phyloP scores from a whole-genome alignment of 2,888 invertebrate species.

The Hydroisotoma schaefferi region DNA sequence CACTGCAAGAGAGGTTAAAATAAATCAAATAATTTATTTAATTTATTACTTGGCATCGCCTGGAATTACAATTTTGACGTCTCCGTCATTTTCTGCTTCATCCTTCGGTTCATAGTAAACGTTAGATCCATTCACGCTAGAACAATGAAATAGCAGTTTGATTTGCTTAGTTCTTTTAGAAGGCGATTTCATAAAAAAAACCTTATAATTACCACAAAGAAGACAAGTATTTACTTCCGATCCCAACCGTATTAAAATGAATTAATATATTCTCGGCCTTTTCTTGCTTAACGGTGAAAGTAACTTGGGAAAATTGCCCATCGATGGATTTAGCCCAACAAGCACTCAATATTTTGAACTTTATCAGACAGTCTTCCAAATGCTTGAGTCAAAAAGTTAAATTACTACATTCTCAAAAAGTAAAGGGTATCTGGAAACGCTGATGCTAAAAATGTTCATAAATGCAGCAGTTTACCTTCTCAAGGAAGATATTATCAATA shows the following conservation, averaged over 20 bases:
- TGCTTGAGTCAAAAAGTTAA: constrained; percentile 19
- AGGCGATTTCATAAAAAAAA: neutral
- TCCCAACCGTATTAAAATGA: constrained; percentile 32
- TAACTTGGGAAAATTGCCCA: constrained; percentile 28
- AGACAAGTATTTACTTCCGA: constrained; percentile 41
- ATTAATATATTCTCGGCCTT: constrained; percentile 33
- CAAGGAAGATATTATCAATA: constrained; percentile 24
- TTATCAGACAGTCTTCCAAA: constrained; percentile 34
- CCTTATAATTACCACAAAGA: constrained; percentile 29
- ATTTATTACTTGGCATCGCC: no score
- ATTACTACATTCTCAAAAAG: neutral
- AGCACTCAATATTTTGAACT: constrained; percentile 25
- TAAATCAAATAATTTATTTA: no score
- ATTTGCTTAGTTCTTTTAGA: neutral
- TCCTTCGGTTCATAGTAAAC: constrained; percentile 25
- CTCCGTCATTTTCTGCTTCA: neutral
- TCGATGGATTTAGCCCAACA: constrained; percentile 29
- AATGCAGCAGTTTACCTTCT: constrained; percentile 16
- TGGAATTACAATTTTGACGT: neutral
- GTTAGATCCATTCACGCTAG: constrained; percentile 27
- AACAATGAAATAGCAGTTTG: no score
- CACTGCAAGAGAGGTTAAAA: no score
- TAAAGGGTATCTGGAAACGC: neutral
- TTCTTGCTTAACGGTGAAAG: constrained; percentile 26
- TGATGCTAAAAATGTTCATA: neutral